These are phyloP conservation scores for Agapornis canus DNA, from an alignment of 2,797 vertebrate genomes.

Conservation along the genomic window DNA sequence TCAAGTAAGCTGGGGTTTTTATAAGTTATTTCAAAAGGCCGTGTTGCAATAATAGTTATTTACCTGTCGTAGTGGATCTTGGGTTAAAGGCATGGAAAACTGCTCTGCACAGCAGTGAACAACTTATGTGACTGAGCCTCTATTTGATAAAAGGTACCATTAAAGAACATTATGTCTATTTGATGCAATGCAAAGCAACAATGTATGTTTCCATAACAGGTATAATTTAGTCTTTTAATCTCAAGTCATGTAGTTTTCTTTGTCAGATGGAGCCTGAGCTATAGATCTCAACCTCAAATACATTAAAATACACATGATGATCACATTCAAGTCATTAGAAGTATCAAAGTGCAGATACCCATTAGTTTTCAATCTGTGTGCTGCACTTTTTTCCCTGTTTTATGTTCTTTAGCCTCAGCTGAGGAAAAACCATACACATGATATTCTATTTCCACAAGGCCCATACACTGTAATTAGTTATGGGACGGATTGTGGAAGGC, in stretches of 20 bases:
- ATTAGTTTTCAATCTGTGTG: not conserved
- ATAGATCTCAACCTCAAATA: not conserved
- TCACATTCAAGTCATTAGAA: not conserved
- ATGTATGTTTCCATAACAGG: not conserved
- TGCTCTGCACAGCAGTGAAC: not conserved
- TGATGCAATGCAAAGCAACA: not conserved
- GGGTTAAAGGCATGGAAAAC: not conserved
- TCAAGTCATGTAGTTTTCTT: not conserved
- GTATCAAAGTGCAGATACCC: not conserved
- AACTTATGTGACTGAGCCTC: not conserved
- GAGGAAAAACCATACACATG: not conserved
- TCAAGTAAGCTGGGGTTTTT: not conserved
- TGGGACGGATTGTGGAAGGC: not conserved
- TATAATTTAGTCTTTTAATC: not conserved
- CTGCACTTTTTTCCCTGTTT: not conserved
- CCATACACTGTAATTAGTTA: not conserved
- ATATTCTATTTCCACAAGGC: constrained; percentile 31
- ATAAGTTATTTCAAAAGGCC: not conserved
- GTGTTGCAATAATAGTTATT: not conserved
- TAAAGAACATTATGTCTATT: not conserved
- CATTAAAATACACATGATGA: not conserved
- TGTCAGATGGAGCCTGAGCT: not conserved
- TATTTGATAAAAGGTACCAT: not conserved
- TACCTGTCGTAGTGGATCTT: not conserved
- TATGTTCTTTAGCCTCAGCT: not conserved